phyloP scores from a whole-genome alignment of 1,140 invertebrate species.

The Doryteuthis pealeii region DNA sequence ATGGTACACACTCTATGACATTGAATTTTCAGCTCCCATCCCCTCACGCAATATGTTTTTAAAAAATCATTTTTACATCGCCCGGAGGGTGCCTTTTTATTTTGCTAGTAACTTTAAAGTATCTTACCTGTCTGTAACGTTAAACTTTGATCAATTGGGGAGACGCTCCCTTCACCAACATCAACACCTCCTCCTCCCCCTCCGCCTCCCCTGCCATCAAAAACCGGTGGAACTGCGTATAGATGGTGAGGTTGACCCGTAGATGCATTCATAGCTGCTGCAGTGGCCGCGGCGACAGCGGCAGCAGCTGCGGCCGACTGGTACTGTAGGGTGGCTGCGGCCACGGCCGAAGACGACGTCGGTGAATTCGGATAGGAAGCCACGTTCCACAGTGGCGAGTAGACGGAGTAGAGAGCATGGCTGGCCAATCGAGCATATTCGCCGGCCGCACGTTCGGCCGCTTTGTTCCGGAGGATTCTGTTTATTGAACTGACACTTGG shows the following conservation, averaged over 20 bases:
- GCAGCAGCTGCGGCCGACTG: conserved; percentile 20
- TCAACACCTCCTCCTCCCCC: neutral
- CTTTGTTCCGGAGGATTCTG: conserved; percentile 77
- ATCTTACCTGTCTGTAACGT: neutral
- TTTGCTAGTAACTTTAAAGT: no score
- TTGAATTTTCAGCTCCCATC: no score
- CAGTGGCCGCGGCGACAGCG: conserved; percentile 31
- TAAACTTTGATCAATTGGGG: neutral
- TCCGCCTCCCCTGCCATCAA: no score
- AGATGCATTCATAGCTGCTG: conserved; percentile 27
- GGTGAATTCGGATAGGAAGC: neutral
- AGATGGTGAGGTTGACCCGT: neutral
- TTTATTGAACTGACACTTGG: conserved; percentile 99
- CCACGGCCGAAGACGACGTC: neutral
- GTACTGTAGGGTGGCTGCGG: neutral
- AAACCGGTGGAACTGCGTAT: conserved; percentile 2
- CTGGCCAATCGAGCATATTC: conserved; percentile 40
- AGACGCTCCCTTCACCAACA: neutral
- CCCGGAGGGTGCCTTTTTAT: no score
- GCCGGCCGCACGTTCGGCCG: conserved; percentile 45
- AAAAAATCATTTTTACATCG: no score
- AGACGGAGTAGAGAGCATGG: conserved; percentile 19
- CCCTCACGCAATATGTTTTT: no score
- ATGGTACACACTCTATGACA: no score
- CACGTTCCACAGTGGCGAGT: conserved; percentile 14